phyloP scores from a whole-genome alignment of 2,888 invertebrate genomes.

The Conchocele bisecta region DNA sequence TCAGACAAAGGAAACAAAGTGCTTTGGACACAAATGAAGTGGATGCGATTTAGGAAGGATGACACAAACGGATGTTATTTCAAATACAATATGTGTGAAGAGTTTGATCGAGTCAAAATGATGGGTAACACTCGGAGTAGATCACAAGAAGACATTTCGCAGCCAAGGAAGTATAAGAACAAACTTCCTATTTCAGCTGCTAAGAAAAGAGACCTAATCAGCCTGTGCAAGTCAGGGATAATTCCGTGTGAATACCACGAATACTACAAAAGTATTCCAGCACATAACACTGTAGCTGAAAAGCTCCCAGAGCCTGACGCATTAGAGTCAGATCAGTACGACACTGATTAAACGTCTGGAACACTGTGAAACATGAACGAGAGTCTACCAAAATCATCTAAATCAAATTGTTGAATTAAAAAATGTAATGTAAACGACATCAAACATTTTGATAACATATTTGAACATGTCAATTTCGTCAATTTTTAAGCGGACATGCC shows the following conservation, averaged over 20 bases:
- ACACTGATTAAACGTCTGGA: too few species aligned
- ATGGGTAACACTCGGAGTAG: not conserved
- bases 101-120: conserved; percentile 16
- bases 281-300: not conserved
- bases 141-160: not conserved
- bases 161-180: too few species aligned
- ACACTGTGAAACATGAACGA: too few species aligned
- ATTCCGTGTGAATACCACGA: conserved; percentile 26
- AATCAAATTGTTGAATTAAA: too few species aligned
- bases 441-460: too few species aligned
- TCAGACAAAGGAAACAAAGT: too few species aligned
- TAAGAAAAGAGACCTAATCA: conserved; percentile 29
- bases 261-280: conserved; percentile 8
- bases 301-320: conserved; percentile 13
- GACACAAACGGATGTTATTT: not conserved
- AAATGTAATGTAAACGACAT: too few species aligned
- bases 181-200: conserved; percentile 21
- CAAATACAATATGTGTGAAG: not conserved
- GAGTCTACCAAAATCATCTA: too few species aligned
- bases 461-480: too few species aligned
- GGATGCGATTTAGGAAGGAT: too few species aligned
- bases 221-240: conserved; percentile 15
- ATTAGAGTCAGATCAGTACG: conserved; percentile 9
- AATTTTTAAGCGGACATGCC: too few species aligned
- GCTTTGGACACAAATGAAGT: too few species aligned